A percentile compares a stretch with the other conserved stretches of the same genome.
Conservation (phyloP, 2,888 invertebrate species). For the Ochropleura leucogaster region DNA sequence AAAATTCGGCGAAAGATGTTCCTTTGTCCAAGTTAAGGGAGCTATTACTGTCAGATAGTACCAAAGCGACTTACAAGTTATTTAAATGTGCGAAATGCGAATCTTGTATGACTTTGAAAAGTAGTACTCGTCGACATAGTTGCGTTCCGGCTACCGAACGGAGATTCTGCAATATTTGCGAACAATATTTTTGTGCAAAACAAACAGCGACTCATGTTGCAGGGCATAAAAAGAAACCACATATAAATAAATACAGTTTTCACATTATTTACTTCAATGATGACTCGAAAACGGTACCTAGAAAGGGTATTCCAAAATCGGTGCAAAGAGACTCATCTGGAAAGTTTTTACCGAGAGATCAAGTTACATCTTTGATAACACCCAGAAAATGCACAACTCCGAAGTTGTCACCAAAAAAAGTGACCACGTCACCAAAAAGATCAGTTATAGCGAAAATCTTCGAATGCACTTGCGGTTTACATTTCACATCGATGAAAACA, state of each 20-base stretch:
- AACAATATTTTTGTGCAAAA: constrained; percentile 22
- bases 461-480: constrained; percentile 72
- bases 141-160: constrained; percentile 7
- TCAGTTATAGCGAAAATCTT: constrained; percentile 55
- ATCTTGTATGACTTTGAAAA: constrained; percentile 32
- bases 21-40: constrained; percentile 7
- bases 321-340: not conserved
- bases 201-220: constrained; percentile 46
- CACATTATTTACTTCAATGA: constrained; percentile 64
- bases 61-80: constrained; percentile 16
- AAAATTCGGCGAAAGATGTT: not conserved
- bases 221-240: constrained; percentile 50
- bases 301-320: not conserved
- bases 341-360: not conserved
- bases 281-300: not conserved
- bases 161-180: constrained; percentile 54
- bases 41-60: not conserved
- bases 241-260: constrained; percentile 45
- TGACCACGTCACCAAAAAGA: constrained; percentile 10
- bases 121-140: constrained; percentile 11
- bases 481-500: constrained; percentile 67
- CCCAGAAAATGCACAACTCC: not conserved
- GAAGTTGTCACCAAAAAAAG: constrained; percentile 47
- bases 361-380: not conserved
- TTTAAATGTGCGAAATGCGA: constrained; percentile 46